Base-by-base conservation (phyloP, 2,888 invertebrate genomes). In the Atherix ibis region DNA sequence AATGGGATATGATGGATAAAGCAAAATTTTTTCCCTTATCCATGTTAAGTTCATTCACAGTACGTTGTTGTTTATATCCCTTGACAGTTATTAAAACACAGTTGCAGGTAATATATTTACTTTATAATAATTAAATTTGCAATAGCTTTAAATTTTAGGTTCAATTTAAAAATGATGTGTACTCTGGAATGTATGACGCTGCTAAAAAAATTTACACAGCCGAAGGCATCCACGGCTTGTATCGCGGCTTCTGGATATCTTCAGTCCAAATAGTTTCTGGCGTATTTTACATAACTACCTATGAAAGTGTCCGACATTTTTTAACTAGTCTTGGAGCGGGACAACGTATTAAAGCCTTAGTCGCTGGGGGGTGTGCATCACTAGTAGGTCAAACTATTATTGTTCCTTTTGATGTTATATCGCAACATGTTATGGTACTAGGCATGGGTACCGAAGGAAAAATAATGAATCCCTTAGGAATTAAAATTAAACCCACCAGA, bases 1-100 rank as follows among this genome's bases (percentile, higher is more conserved):
- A 97, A 62, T 88, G 94, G 85, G 76, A 91, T 45, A 97, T 97
- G 95, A 85, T 97, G 89, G 85, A 97, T 59, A 92, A 89, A 52
- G 70, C 69, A 30, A 91, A 89, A 54, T 97, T 94, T 56, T 87
- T 87, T 53, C 92, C 94, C 0, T 63, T 95, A 36, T 89, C 89
- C 37, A 81, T 92, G 65, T 62, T 88, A 10, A 92, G 91, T 52
- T 63, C 62, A 10, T 62, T 62, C 43, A 57, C 60, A 17, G 58
- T 63, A 27, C 65, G 78, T 39, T 77, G 77, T 54, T 69, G 82
- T 19, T 70, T 95, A 1, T 95, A 95, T 58, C 95, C 95, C 0
- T 64, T 95, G 40, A 89, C 91, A 2, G 71, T 97, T 32, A 83
- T 97, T 36, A 92, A 94, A 61, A 95, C 95, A 0, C 76, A 94